Conservation (phyloP, 2,797 vertebrate species). For the Pyrocephalus nanus region DNA sequence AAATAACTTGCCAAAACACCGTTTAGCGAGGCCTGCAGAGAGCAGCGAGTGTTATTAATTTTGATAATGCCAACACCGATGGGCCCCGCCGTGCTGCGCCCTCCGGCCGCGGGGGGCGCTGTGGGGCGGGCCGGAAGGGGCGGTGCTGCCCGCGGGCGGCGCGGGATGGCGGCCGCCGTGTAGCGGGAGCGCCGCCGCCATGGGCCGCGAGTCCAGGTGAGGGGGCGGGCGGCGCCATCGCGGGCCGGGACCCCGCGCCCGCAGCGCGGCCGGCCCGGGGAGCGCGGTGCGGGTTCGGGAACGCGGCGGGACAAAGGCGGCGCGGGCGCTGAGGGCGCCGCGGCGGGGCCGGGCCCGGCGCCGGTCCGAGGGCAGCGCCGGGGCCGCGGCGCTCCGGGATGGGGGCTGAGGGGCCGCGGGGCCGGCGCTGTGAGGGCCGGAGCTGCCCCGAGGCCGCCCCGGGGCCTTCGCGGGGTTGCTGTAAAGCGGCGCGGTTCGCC, state of each 20-base stretch:
- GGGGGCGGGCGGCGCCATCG: not conserved
- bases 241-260: no score
- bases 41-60: no score
- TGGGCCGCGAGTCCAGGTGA: constrained; percentile 5
- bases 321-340: no score
- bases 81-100: not conserved
- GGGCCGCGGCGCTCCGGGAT: not conserved
- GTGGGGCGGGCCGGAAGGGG: not conserved
- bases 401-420: not conserved
- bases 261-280: no score
- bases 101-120: not conserved
- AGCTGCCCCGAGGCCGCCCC: no score
- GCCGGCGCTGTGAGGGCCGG: no score
- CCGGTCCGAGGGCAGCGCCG: not conserved
- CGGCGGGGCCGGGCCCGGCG: no score
- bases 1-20: not conserved
- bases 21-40: not conserved
- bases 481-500: no score
- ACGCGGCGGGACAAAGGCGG: no score
- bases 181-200: not conserved
- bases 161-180: not conserved
- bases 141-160: not conserved
- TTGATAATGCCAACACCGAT: no score
- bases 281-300: no score
- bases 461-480: no score